A percentile compares a stretch with the other conserved stretches of the same genome.
Conservation (phyloP, 2,113 vertebrate genomes). For the Megaptera novaeangliae region DNA sequence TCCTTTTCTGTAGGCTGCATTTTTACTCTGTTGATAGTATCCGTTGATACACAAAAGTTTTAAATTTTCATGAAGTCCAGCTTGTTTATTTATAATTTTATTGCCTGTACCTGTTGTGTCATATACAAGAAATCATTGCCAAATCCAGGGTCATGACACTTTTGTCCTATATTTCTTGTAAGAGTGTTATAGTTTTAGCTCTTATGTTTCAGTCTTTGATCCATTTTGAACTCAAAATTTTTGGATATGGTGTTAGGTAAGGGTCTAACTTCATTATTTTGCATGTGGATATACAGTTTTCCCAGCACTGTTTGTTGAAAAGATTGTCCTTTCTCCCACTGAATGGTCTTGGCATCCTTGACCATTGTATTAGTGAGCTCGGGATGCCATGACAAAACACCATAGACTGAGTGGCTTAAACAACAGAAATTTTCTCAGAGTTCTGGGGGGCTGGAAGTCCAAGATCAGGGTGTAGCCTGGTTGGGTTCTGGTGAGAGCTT, state of each 20-base stretch:
- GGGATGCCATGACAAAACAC: background rate
- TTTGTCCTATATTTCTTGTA: background rate
- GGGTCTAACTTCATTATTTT: background rate
- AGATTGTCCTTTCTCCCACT: background rate
- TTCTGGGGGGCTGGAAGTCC: background rate
- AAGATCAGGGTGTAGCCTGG: background rate
- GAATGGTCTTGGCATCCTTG: background rate
- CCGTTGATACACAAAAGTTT: background rate
- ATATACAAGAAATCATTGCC: background rate
- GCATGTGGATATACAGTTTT: background rate
- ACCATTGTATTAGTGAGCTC: background rate
- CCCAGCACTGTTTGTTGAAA: background rate
- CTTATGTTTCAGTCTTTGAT: background rate
- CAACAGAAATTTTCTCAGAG: background rate
- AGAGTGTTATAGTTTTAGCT: background rate
- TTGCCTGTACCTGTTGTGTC: background rate
- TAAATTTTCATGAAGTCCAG: background rate
- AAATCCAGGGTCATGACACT: background rate
- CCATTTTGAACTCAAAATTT: background rate
- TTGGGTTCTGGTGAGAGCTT: background rate
- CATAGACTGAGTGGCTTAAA: background rate
- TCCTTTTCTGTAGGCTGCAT: background rate
- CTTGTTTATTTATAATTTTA: conserved; percentile 11
- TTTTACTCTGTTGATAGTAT: background rate
- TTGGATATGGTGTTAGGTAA: background rate